These are phyloP conservation scores for Matsumurasca onukii DNA, from an alignment of 1,140 invertebrate species.

Conservation along the genomic window DNA sequence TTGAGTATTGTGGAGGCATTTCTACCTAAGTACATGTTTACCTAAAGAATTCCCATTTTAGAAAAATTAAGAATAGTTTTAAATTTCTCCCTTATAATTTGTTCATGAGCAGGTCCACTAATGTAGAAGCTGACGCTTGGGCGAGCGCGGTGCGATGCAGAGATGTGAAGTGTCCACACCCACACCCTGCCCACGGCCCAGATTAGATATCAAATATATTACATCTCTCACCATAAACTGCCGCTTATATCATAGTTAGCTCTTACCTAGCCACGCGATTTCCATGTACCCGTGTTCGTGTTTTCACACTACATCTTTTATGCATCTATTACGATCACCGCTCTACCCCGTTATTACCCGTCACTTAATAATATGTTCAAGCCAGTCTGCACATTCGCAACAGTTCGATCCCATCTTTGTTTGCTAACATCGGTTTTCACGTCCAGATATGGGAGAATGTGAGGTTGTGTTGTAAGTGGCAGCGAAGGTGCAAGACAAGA, in stretches of 20 bases:
- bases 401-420: slow-evolving; percentile 13
- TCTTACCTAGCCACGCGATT: slow-evolving; percentile 15
- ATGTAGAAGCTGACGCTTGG: too few relatives aligned
- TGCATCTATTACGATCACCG: slow-evolving; percentile 4
- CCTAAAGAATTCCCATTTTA: too few relatives aligned
- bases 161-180: too few relatives aligned
- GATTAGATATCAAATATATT: slow-evolving; percentile 27
- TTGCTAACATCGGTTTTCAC: neutral
- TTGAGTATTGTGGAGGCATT: too few relatives aligned
- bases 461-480: too few relatives aligned
- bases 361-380: neutral
- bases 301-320: slow-evolving; percentile 21
- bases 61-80: too few relatives aligned
- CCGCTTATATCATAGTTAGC: slow-evolving; percentile 22
- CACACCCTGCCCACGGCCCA: slow-evolving; percentile 12
- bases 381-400: neutral
- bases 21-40: too few relatives aligned
- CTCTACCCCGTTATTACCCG: neutral
- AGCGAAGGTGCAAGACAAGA: too few relatives aligned
- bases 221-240: neutral
- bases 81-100: too few relatives aligned
- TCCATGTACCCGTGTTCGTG: slow-evolving; percentile 4
- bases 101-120: too few relatives aligned
- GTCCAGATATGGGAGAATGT: neutral
- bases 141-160: too few relatives aligned